Conservation (phyloP, 2,113 vertebrate species). For the Oophaga pumilio region DNA sequence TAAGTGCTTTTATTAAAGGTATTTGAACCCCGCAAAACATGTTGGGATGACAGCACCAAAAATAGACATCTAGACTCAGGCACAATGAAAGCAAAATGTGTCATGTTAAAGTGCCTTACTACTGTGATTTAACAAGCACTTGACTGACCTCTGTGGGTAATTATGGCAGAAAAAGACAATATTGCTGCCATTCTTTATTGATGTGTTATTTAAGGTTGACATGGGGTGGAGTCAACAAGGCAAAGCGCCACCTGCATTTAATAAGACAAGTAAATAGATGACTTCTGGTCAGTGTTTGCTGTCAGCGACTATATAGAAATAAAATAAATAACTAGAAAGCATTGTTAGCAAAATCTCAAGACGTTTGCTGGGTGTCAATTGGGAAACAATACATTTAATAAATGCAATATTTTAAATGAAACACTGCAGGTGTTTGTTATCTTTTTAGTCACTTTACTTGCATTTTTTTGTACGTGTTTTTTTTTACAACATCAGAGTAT, state of each 20-base stretch:
- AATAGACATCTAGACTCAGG: constrained; percentile 5
- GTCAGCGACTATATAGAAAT: neutral
- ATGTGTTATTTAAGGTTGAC: constrained; percentile 2
- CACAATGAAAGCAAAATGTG: neutral
- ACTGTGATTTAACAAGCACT: neutral
- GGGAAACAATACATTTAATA: too few relatives aligned
- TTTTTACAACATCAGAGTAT: too few relatives aligned
- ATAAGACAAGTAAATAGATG: neutral
- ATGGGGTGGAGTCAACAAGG: neutral
- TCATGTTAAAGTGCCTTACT: neutral
- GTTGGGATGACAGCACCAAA: constrained; percentile 21
- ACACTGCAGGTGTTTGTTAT: too few relatives aligned
- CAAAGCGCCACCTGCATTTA: neutral
- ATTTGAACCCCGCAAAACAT: constrained; percentile 11
- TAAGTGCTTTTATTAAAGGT: constrained; percentile 45
- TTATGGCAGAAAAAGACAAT: constrained; percentile 1
- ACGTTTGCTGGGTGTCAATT: too few relatives aligned
- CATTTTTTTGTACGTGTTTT: too few relatives aligned
- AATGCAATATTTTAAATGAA: too few relatives aligned
- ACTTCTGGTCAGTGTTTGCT: neutral
- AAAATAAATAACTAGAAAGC: neutral
- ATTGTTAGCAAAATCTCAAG: too few relatives aligned
- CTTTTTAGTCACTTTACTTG: too few relatives aligned
- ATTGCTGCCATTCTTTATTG: neutral
- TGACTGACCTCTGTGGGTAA: neutral